Evolutionary conservation across 2,113 vertebrate species (phyloP).

Genomic region (Nanger granti): DNA sequence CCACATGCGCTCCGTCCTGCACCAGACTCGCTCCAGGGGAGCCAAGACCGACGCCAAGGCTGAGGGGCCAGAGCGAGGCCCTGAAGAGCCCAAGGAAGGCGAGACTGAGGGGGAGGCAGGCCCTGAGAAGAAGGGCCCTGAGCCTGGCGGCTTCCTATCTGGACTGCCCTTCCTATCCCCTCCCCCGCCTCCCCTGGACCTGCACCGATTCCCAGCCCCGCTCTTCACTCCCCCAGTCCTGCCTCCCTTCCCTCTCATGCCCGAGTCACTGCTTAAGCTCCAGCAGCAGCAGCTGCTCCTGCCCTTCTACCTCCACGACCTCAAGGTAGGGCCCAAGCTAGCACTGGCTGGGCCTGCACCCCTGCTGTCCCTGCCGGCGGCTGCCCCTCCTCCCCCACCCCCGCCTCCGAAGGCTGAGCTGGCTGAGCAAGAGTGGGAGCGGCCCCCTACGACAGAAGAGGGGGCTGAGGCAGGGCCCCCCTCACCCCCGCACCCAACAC

Average conservation of each 20-base stretch:
- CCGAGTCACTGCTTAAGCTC: conserved; percentile 75
- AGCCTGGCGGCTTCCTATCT: conserved; percentile 57
- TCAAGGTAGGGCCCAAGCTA: conserved; percentile 74
- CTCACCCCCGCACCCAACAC: conserved; percentile 1
- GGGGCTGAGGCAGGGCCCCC: conserved; percentile 44
- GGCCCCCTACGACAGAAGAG: conserved; percentile 40
- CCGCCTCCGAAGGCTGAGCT: conserved; percentile 55
- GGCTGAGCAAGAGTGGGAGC: conserved; percentile 25
- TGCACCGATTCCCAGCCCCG: conserved; percentile 70
- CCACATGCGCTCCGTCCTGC: conserved; percentile 92
- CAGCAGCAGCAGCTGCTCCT: conserved; percentile 78
- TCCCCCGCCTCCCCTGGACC: conserved; percentile 69
- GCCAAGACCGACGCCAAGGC: conserved; percentile 66
- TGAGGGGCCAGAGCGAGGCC: conserved; percentile 49
- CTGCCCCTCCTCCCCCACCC: conserved; percentile 34
- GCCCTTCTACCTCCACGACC: conserved; percentile 78
- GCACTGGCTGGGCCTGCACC: conserved; percentile 63
- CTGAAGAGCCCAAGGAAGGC: conserved; percentile 48
- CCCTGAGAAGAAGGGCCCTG: conserved; percentile 53
- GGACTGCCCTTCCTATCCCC: conserved; percentile 69
- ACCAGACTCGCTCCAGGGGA: conserved; percentile 88
- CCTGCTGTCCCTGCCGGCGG: conserved; percentile 62
- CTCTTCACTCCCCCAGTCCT: conserved; percentile 73
- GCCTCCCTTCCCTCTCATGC: conserved; percentile 73
- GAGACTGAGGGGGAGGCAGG: conserved; percentile 56